phyloP scores from a whole-genome alignment of 2,888 invertebrate genomes.

The Microdon myrmicae region DNA sequence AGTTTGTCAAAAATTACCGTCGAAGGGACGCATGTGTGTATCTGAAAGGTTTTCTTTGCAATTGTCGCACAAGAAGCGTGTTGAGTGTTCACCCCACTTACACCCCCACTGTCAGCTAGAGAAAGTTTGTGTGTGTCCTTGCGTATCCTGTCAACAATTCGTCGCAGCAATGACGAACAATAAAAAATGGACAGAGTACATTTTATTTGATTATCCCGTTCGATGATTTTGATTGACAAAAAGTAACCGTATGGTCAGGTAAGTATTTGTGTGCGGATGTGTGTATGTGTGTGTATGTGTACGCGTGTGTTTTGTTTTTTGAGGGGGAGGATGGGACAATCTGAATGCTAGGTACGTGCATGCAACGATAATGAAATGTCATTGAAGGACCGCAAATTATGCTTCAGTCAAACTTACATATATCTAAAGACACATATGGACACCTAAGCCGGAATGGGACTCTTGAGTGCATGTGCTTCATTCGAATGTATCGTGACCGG shows the following conservation, averaged over 20 bases:
- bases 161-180: constrained; percentile 1
- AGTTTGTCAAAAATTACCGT: constrained; percentile 14
- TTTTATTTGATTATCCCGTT: constrained; percentile 16
- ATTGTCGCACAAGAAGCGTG: constrained; percentile 8
- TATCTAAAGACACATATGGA: constrained; percentile 9
- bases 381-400: constrained; percentile 42
- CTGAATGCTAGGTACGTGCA: constrained; percentile 22
- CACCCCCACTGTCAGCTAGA: constrained; percentile 14
- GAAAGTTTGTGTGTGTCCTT: constrained; percentile 7
- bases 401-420: constrained; percentile 25
- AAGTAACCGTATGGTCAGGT: constrained; percentile 24
- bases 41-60: constrained; percentile 18
- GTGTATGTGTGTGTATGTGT: too few relatives aligned
- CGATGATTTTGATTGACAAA: constrained; percentile 31
- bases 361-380: constrained; percentile 45
- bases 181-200: not conserved
- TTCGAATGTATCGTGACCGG: constrained; percentile 54
- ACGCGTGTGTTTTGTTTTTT: constrained; percentile 1
- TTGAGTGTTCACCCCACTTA: constrained; percentile 2
- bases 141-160: constrained; percentile 39
- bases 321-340: too few relatives aligned
- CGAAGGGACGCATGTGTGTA: constrained; percentile 1
- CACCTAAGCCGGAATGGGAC: not conserved
- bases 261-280: too few relatives aligned
- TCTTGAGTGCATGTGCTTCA: constrained; percentile 9